A percentile compares a stretch with the other conserved stretches of the same genome.
Conservation (phyloP, 1,140 invertebrate genomes). For the Battus philenor region DNA sequence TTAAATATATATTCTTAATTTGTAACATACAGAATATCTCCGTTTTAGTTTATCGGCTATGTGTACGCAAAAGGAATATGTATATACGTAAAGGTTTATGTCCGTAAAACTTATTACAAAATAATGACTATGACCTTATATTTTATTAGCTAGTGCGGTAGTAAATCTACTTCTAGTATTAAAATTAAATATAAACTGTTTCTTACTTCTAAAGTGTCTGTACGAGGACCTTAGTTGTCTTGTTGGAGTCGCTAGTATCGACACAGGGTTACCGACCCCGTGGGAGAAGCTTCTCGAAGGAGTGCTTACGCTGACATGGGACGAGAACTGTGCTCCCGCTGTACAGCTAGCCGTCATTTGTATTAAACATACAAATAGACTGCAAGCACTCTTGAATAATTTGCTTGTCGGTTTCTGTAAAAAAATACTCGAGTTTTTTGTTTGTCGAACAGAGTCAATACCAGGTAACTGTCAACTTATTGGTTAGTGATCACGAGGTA, state of each 20-base stretch:
- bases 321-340: conserved; percentile 52
- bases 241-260: conserved; percentile 25
- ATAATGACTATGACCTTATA: no score
- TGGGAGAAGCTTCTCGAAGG: conserved; percentile 62
- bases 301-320: conserved; percentile 65
- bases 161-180: no score
- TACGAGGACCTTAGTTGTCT: conserved; percentile 22
- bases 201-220: conserved; percentile 41
- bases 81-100: no score
- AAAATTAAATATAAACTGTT: background rate
- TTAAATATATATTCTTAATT: no score
- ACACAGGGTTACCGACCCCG: conserved; percentile 60
- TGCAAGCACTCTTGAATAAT: conserved; percentile 9
- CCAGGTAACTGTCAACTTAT: no score
- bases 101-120: no score
- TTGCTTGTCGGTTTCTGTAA: conserved; percentile 21
- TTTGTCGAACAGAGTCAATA: no score
- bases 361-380: conserved; percentile 23
- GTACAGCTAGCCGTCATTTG: conserved; percentile 23
- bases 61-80: no score
- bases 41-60: no score
- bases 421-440: background rate
- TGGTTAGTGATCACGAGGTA: no score
- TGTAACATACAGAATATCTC: no score
- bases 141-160: no score